Evolutionary conservation across 2,113 vertebrate species (phyloP).

Genomic region (Helogale parvula): DNA sequence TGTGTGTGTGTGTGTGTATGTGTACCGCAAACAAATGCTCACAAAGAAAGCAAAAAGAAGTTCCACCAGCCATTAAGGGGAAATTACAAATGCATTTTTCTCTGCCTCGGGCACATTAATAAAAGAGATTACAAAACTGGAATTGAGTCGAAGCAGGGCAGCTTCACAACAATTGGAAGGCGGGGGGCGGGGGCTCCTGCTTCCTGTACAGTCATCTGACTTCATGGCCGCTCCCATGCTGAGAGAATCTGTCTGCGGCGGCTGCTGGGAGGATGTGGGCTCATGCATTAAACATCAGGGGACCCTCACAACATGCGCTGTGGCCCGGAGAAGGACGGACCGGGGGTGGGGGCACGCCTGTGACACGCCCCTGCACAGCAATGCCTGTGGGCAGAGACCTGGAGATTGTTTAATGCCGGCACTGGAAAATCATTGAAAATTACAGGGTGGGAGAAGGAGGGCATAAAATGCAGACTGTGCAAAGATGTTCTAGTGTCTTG

Average conservation of each 20-base stretch:
- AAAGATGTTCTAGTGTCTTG: not conserved
- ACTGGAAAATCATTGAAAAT: not conserved
- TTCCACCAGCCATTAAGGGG: constrained; percentile 41
- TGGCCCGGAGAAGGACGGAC: not conserved
- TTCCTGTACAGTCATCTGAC: constrained; percentile 79
- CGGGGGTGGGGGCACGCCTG: rapidly evolving
- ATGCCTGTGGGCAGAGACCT: rapidly evolving
- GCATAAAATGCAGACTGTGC: not conserved
- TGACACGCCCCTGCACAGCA: rapidly evolving
- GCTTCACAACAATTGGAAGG: constrained; percentile 28
- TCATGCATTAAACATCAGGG: constrained; percentile 71
- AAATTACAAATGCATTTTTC: constrained; percentile 58
- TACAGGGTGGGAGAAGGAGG: not conserved
- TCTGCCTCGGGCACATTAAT: constrained; percentile 84
- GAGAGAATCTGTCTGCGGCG: constrained; percentile 80
- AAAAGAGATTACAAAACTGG: constrained; percentile 84
- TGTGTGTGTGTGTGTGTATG: rapidly evolving
- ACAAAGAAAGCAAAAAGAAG: constrained; percentile 46
- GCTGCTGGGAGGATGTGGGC: constrained; percentile 77
- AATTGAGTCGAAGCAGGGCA: constrained; percentile 77
- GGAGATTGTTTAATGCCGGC: not conserved
- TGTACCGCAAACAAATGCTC: not conserved
- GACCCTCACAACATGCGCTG: not conserved
- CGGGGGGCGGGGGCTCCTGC: not conserved
- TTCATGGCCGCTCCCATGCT: constrained; percentile 78